Evolutionary conservation across 2,113 vertebrate genomes (phyloP).

Genomic region (Forbesichthys agassizii): DNA sequence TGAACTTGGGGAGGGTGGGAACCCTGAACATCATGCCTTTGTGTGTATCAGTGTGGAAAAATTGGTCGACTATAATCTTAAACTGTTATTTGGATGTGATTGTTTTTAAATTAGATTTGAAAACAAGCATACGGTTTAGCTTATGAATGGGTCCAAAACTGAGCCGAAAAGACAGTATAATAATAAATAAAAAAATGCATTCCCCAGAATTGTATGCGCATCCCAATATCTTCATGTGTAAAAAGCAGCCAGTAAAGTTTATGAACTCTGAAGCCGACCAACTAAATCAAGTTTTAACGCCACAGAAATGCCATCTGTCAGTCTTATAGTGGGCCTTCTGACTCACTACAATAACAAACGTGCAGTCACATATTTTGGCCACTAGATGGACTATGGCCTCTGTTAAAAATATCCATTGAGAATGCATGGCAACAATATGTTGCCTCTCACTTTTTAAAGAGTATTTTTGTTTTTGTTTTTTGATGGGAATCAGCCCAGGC

Average conservation of each 20-base stretch:
- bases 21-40: no score
- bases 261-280: no score
- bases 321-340: neutral
- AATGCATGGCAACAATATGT: neutral
- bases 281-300: neutral
- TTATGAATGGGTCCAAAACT: neutral
- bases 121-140: neutral
- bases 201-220: neutral
- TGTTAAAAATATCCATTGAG: slow-evolving; percentile 33
- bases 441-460: no score
- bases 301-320: neutral
- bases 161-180: neutral
- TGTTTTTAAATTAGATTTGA: neutral
- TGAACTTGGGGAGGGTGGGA: neutral
- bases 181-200: no score
- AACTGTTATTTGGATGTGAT: no score
- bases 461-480: slow-evolving; percentile 1
- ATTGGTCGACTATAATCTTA: no score
- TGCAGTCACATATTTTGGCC: slow-evolving; percentile 68
- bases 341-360: neutral
- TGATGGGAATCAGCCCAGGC: neutral
- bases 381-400: slow-evolving; percentile 75
- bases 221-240: neutral
- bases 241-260: neutral
- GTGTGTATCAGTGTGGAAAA: no score